Conservation (phyloP, 2,888 invertebrate species). For the Biston stratarius region DNA sequence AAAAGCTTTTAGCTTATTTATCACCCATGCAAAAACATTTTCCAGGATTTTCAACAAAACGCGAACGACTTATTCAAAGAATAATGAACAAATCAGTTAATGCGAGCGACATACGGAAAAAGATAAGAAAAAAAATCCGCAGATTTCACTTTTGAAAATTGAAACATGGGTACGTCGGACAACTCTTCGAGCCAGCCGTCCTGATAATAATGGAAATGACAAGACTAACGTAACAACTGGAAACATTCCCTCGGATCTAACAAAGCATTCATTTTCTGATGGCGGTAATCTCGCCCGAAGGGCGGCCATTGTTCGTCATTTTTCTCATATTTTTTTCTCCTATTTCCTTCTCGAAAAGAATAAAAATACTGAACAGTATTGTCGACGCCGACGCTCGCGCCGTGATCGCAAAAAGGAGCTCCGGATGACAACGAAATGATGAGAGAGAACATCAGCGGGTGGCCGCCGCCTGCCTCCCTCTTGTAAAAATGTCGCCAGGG, state of each 20-base stretch:
- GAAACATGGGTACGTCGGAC: conserved; percentile 64
- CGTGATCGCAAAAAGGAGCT: conserved; percentile 80
- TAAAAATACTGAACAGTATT: conserved; percentile 80
- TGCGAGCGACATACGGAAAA: conserved; percentile 38
- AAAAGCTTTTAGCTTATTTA: no score
- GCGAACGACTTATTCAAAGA: conserved; percentile 6
- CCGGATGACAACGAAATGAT: conserved; percentile 85
- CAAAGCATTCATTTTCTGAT: conserved; percentile 86
- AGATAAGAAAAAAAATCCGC: conserved; percentile 40
- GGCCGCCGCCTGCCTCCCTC: conserved; percentile 58
- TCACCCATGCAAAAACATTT: no score
- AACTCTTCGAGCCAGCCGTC: conserved; percentile 61
- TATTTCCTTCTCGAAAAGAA: conserved; percentile 80
- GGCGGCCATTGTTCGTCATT: conserved; percentile 83
- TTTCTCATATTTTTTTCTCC: conserved; percentile 75
- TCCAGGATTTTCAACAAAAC: neutral
- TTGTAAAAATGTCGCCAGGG: conserved; percentile 80
- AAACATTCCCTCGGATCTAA: conserved; percentile 78
- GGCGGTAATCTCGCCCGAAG: conserved; percentile 85
- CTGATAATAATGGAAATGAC: conserved; percentile 76
- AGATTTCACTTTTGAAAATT: conserved; percentile 59
- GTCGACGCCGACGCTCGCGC: conserved; percentile 81
- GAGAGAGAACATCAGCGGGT: conserved; percentile 75
- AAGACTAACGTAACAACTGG: conserved; percentile 83
- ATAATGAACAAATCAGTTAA: conserved; percentile 25